A percentile compares a stretch with the other conserved stretches of the same genome.
Conservation (phyloP, 2,797 vertebrate genomes). For the Pelobates cultripes region DNA sequence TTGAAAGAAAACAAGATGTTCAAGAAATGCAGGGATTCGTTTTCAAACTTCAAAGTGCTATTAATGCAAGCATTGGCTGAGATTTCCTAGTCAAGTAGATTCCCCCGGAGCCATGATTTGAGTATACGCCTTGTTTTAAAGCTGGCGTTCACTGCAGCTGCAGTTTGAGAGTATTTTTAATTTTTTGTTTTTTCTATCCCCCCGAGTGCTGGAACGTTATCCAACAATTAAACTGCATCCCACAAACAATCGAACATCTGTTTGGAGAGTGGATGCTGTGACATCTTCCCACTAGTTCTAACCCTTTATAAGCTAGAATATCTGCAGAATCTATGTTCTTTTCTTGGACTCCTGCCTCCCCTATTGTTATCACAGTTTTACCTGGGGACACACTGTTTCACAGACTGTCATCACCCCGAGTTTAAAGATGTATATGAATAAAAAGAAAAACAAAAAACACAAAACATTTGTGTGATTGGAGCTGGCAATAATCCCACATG, state of each 20-base stretch:
- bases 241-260: constrained; percentile 92
- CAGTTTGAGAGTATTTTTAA: constrained; percentile 70
- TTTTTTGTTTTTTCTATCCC: constrained; percentile 61
- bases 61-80: constrained; percentile 78
- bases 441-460: constrained; percentile 30
- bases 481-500: constrained; percentile 28
- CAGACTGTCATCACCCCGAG: constrained; percentile 24
- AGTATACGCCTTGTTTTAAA: constrained; percentile 71
- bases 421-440: constrained; percentile 28
- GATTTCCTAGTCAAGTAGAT: constrained; percentile 72
- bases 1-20: constrained; percentile 66
- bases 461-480: not conserved
- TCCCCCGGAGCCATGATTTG: constrained; percentile 69
- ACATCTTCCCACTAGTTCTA: constrained; percentile 79
- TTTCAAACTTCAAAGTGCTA: constrained; percentile 80
- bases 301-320: constrained; percentile 65
- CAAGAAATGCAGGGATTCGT: constrained; percentile 68
- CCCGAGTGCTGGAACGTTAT: constrained; percentile 81
- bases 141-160: constrained; percentile 82
- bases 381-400: constrained; percentile 48
- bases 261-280: constrained; percentile 83
- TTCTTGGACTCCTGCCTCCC: constrained; percentile 25
- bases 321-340: constrained; percentile 12
- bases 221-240: constrained; percentile 88
- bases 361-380: constrained; percentile 49